Base-by-base conservation (phyloP, 2,888 invertebrate genomes). In the Helleia helle region DNA sequence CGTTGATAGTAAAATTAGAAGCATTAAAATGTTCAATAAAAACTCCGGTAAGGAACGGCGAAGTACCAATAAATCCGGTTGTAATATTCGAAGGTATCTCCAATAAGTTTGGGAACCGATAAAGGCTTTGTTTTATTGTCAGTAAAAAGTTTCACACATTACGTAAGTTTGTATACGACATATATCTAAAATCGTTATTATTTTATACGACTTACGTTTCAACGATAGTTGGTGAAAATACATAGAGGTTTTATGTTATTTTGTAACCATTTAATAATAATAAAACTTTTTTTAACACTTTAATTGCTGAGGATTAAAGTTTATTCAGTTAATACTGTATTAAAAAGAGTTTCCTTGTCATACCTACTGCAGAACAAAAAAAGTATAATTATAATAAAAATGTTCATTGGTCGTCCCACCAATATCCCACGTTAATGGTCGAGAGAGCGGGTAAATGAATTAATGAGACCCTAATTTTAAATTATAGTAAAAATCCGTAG, bases 11-110 rank as follows among this genome's bases (percentile, higher is more conserved):
- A 62, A 68, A 66, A 64, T 54, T 55, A 53, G 58, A 62, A 62
- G 72, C 74, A 69, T 80, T 77, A 80, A 76, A 72, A 63, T 51
- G 58, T 60, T 62, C 59, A 65, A 73, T 71, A 74, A 65, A 69
- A 58, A 47, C 48, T 49, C 44, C 45, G 54, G 68, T 61, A 51
- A 59, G 58, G 56, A 51, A 52, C 51, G 41, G 52, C 59, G 52
- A 63, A 65, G 51, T 54, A 50, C 48, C 59, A 58, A 71, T 79
- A 75, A 77, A 76, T 73, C 58, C 54, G 51, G 58, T 64, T 66
- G 70, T 69, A 69, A 69, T 67, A 62, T 52, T 51, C 48, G 46
- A 46, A 50, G 52, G 54, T 50, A 34, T 41, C 13, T 28, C 38
- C 7, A 8, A 22, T 41, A 15, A 27, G 42, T 27, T 38, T 43